These are phyloP conservation scores for Synergus japonicus DNA, from an alignment of 2,888 invertebrate species.

Conservation along the genomic window DNA sequence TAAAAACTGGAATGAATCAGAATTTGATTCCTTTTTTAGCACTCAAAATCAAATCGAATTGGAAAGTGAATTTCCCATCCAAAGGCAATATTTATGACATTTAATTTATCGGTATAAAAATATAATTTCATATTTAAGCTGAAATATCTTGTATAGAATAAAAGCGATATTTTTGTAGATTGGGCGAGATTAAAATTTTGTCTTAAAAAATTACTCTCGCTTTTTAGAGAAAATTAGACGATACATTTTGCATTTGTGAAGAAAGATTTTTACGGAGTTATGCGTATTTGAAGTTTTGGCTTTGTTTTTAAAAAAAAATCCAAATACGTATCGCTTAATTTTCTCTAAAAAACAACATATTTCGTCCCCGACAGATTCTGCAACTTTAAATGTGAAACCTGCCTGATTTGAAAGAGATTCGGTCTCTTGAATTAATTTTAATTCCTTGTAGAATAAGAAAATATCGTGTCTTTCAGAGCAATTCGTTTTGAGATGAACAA, in stretches of 20 bases:
- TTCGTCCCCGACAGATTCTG: too few species aligned
- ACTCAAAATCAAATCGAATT: background rate
- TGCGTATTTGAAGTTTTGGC: too few species aligned
- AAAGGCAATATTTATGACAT: slow-evolving; percentile 13
- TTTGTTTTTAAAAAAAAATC: too few species aligned
- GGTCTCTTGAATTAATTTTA: background rate
- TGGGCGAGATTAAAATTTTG: background rate
- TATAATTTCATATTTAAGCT: slow-evolving; percentile 10
- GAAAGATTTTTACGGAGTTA: too few species aligned
- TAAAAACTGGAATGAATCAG: slow-evolving; percentile 30
- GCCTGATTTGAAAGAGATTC: too few species aligned
- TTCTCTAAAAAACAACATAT: too few species aligned
- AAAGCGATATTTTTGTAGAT: slow-evolving; percentile 2
- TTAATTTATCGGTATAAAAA: slow-evolving; percentile 43
- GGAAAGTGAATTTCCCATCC: background rate
- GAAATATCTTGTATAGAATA: background rate
- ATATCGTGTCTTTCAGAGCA: slow-evolving; percentile 72
- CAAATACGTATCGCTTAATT: too few species aligned
- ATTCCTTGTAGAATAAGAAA: background rate
- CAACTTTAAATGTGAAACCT: too few species aligned
- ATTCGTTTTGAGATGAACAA: slow-evolving; percentile 65
- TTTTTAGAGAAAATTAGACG: too few species aligned
- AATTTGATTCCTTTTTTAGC: slow-evolving; percentile 25
- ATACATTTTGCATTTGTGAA: too few species aligned
- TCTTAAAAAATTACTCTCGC: background rate